Percentiles rank a stretch among this genome's conserved stretches.
Conservation (phyloP, 2,797 vertebrate species). For the Callimico goeldii region DNA sequence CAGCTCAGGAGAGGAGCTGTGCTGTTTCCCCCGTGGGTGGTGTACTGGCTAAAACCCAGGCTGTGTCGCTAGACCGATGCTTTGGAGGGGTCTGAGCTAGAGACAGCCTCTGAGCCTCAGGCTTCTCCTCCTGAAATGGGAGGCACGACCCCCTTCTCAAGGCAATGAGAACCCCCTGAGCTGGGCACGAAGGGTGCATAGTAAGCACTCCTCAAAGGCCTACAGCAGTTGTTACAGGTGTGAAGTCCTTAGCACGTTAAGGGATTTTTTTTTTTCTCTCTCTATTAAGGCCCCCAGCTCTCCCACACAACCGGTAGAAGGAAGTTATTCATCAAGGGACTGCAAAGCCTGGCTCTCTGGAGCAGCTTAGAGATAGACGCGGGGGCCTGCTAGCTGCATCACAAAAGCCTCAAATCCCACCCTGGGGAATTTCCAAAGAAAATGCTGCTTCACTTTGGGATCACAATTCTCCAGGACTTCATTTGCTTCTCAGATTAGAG, state of each 20-base stretch:
- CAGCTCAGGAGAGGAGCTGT: neutral
- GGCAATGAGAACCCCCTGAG: too few relatives aligned
- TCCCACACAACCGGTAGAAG: neutral
- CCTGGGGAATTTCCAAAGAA: neutral
- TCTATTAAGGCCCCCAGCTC: neutral
- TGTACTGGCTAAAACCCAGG: neutral
- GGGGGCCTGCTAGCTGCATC: too few relatives aligned
- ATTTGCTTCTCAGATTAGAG: neutral
- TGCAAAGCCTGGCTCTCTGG: neutral
- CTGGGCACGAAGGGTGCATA: accelerated
- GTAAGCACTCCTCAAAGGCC: accelerated
- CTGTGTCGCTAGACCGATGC: neutral
- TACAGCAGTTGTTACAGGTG: neutral
- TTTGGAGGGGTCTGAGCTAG: accelerated
- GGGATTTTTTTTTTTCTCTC: neutral
- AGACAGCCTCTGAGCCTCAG: neutral
- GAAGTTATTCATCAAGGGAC: neutral
- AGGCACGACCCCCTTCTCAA: neutral
- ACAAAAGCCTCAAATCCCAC: neutral
- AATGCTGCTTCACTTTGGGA: neutral
- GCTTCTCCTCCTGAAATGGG: neutral
- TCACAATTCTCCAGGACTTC: neutral
- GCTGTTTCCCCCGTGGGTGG: neutral
- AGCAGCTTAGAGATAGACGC: neutral
- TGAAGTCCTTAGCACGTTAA: neutral